phyloP scores from a whole-genome alignment of 2,888 invertebrate species.

The Ceramica pisi region DNA sequence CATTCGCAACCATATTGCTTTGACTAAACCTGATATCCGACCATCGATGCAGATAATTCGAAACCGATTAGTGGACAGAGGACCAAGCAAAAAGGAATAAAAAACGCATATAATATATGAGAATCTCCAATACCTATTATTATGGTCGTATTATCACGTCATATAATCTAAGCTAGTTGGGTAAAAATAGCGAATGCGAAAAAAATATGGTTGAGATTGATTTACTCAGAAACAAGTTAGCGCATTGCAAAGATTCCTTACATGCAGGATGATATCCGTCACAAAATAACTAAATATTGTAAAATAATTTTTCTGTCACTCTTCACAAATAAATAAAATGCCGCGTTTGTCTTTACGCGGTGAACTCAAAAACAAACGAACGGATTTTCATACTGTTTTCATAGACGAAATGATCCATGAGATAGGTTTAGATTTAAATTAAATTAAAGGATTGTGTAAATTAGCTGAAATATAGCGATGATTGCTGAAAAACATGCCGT shows the following conservation, averaged over 20 bases:
- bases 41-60: background rate
- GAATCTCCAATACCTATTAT: background rate
- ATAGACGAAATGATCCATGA: too few species aligned
- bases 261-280: background rate
- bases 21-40: background rate
- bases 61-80: background rate
- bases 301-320: too few species aligned
- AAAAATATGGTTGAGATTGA: constrained; percentile 1
- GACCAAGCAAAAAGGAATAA: background rate
- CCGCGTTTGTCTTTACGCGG: too few species aligned
- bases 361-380: too few species aligned
- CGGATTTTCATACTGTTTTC: too few species aligned
- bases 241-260: background rate
- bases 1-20: constrained; percentile 18
- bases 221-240: constrained; percentile 17
- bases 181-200: background rate
- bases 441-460: too few species aligned
- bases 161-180: background rate
- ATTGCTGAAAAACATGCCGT: too few species aligned
- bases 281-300: background rate
- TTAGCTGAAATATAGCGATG: too few species aligned
- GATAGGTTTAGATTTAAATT: too few species aligned
- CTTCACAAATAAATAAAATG: too few species aligned
- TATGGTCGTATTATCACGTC: background rate
- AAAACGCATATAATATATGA: constrained; percentile 3